Percentiles rank a stretch among this genome's conserved stretches.
phyloP scores from a whole-genome alignment of 1,140 invertebrate genomes.

The Diorhabda sublineata region DNA sequence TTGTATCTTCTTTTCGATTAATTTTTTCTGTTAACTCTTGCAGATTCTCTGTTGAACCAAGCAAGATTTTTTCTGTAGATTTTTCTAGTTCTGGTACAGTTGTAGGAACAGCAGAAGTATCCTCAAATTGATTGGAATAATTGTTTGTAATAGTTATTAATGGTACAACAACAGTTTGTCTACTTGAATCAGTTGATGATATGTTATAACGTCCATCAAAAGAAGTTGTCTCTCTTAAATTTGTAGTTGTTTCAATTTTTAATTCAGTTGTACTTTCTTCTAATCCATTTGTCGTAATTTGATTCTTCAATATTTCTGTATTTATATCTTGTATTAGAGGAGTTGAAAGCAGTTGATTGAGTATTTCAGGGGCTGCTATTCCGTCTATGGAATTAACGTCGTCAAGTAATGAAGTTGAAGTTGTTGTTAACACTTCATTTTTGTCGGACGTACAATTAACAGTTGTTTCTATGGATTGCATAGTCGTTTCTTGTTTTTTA shows the following conservation, averaged over 20 bases:
- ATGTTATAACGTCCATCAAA: too few species aligned
- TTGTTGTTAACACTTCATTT: not conserved
- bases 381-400: not conserved
- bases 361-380: not conserved
- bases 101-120: too few species aligned
- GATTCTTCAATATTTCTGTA: not conserved
- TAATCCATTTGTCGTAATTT: not conserved
- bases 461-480: not conserved
- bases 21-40: too few species aligned
- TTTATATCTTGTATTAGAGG: not conserved
- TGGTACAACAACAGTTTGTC: too few species aligned
- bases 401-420: not conserved
- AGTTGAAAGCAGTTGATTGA: slow-evolving; percentile 1
- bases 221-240: too few species aligned
- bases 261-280: not conserved
- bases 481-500: not conserved
- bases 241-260: not conserved
- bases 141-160: too few species aligned
- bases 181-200: too few species aligned
- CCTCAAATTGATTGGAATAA: too few species aligned
- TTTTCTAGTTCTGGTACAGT: too few species aligned
- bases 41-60: too few species aligned
- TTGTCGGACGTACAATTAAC: not conserved
- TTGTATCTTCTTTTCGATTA: too few species aligned
- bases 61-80: too few species aligned